Conservation (phyloP, 2,113 vertebrate genomes). For the Thunnus thynnus region DNA sequence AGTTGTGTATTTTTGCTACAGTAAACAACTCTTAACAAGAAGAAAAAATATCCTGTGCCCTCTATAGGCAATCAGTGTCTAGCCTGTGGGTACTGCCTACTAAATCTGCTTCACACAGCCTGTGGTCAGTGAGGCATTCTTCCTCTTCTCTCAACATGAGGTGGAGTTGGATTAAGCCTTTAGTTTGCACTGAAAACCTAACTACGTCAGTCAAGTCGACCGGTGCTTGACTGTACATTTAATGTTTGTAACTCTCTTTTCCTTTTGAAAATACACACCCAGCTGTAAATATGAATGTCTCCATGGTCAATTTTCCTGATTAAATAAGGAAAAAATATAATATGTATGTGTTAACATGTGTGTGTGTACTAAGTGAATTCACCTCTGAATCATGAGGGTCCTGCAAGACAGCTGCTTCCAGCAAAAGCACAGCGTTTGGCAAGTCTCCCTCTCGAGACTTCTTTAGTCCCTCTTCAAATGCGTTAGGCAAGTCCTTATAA, state of each 20-base stretch:
- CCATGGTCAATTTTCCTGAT: neutral
- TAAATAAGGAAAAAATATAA: neutral
- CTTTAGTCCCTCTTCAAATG: conserved; percentile 95
- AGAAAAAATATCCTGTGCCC: conserved; percentile 17
- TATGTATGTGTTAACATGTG: conserved; percentile 1
- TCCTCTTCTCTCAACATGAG: conserved; percentile 32
- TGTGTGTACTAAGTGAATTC: conserved; percentile 44
- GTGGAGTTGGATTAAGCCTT: neutral
- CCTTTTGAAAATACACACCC: neutral
- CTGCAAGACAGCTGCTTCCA: conserved; percentile 95
- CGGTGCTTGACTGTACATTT: neutral
- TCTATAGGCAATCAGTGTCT: conserved; percentile 46
- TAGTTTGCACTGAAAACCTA: conserved; percentile 14
- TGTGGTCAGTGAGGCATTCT: conserved; percentile 50
- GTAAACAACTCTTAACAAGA: conserved; percentile 56
- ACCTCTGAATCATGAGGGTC: conserved; percentile 98
- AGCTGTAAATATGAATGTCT: conserved; percentile 3
- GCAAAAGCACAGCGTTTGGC: conserved; percentile 93
- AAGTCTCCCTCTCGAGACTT: conserved; percentile 95
- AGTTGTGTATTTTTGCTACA: conserved; percentile 55
- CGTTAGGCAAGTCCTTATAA: conserved; percentile 95
- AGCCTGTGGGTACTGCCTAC: conserved; percentile 36
- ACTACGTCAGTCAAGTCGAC: conserved; percentile 9
- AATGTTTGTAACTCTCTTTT: neutral
- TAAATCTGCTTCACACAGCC: conserved; percentile 51